Conservation (phyloP, 37 sponge, comb jelly and placozoan genomes). For the Corticium candelabrum region DNA sequence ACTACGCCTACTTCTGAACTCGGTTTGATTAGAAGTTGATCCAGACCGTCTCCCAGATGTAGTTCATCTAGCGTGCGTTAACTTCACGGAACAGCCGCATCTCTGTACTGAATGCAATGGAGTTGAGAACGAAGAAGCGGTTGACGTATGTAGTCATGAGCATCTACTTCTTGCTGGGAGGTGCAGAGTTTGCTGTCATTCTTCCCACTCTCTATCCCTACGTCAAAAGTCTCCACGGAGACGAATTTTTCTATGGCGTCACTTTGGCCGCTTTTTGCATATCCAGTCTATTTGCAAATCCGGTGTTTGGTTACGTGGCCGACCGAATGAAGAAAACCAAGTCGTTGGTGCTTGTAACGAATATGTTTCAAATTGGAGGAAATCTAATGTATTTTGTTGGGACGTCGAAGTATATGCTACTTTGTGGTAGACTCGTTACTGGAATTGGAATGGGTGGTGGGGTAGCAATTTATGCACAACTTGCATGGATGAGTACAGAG, state of each 20-base stretch:
- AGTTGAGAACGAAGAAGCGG: no score
- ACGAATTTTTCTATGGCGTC: constrained; percentile 49
- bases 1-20: no score
- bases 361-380: neutral
- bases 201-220: constrained; percentile 74
- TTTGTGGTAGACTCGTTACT: neutral
- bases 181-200: constrained; percentile 27
- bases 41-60: no score
- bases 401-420: neutral
- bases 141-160: no score
- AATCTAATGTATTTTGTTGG: neutral
- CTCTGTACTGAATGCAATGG: no score
- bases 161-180: neutral
- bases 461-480: neutral
- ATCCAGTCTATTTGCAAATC: neutral
- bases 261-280: constrained; percentile 72
- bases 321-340: neutral
- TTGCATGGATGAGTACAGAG: neutral
- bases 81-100: no score
- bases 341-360: neutral
- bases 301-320: neutral
- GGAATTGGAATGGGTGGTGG: neutral
- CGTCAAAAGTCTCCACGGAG: constrained; percentile 20
- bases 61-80: no score
- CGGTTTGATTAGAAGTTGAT: no score